Conservation (phyloP, 2,888 invertebrate species). For the Carabus problematicus region DNA sequence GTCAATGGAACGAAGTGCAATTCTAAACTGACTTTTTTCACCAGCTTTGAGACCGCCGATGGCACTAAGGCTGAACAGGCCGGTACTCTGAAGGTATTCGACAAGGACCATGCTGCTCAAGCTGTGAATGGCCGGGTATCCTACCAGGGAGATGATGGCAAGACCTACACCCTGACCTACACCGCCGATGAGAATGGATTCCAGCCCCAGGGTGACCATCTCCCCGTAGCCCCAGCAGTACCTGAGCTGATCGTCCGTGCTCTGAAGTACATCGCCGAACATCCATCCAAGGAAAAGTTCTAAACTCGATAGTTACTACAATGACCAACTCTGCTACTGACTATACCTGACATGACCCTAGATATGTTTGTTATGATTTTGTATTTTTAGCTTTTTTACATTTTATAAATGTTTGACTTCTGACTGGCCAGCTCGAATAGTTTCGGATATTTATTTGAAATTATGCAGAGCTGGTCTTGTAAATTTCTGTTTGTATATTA, state of each 20-base stretch:
- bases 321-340: no score
- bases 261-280: conserved; percentile 54
- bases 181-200: conserved; percentile 63
- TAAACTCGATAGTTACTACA: neutral
- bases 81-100: conserved; percentile 63
- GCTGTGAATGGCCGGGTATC: conserved; percentile 67
- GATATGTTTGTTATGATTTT: no score
- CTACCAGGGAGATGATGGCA: conserved; percentile 59
- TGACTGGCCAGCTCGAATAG: no score
- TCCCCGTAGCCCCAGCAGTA: conserved; percentile 55
- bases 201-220: conserved; percentile 55
- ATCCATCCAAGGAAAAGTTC: conserved; percentile 46
- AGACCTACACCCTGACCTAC: conserved; percentile 58
- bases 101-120: conserved; percentile 63
- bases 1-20: no score
- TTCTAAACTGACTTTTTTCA: no score
- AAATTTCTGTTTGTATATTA: no score
- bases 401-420: no score
- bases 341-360: no score
- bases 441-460: no score
- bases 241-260: conserved; percentile 56
- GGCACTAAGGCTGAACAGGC: conserved; percentile 67
- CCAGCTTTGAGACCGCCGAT: conserved; percentile 66
- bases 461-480: no score
- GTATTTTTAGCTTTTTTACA: no score